Evolutionary conservation across 2,113 vertebrate genomes (phyloP), one percentile per base, ranked within the genome.

Genomic region (Corvus moneduloides): DNA sequence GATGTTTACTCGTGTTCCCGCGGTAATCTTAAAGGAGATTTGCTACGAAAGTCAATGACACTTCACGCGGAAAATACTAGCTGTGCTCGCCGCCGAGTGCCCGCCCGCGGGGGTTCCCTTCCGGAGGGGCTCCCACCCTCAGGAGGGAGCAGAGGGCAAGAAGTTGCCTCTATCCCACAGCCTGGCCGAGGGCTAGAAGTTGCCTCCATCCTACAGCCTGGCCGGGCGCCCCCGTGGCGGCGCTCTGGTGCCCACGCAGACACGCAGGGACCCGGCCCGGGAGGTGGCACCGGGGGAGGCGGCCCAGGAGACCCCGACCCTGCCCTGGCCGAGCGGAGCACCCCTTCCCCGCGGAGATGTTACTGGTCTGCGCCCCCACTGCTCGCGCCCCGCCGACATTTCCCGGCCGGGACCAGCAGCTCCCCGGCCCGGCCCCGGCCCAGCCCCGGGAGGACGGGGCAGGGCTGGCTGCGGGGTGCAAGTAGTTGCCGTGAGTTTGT

Each of bases 261-360:
- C 18, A 64, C 16, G 7, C 37, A 17, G 19, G 7, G 10, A 14
- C 43, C 30, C 26, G 15, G 32, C 20, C n/a, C 11, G 7, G 35
- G 17, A 61, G 56, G 52, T 24, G 43, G 30, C 49, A 48, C 35
- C 4, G 18, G 21, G 6, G 5, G 10, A 48, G 15, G 5, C 19
- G 13, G 24, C 16, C 44, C 21, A 13, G 35, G 61, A 83, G 55
- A 21, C 41, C n/a, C 46, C 21, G 30, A 33, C 13, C 35, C 22
- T 37, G 10, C 33, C 46, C 14, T 19, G 24, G 3, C 54, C 71
- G 23, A 10, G 59, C 13, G 28, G 26, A 30, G 58, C 49, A 2
- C 22, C 28, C 63, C 62, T 63, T 33, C 23, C 77, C 71, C 27
- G n/a, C 13, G 46, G 18, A 39, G 94, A 95, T 97, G 94, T 97